Conservation (phyloP, 1,140 invertebrate genomes). For the Nixonia krombeini region DNA sequence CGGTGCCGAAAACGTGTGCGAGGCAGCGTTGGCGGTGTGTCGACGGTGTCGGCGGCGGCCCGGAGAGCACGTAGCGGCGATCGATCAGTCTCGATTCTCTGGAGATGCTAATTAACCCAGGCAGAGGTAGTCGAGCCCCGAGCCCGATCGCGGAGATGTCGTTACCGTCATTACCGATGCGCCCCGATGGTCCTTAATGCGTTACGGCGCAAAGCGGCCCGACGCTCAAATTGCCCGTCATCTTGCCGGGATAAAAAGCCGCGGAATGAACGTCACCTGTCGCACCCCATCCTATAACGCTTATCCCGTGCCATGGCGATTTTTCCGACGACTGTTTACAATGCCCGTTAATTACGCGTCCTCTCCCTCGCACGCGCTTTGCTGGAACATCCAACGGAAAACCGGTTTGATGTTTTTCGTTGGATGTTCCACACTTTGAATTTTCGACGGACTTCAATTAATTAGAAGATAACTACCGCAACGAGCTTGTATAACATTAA, state of each 20-base stretch:
- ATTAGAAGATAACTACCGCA: no score
- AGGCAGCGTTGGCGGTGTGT: no score
- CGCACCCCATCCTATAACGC: neutral
- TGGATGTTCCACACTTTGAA: no score
- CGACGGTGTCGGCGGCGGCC: neutral
- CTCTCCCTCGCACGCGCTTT: no score
- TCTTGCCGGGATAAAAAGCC: slow-evolving; percentile 12
- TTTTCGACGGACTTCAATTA: no score
- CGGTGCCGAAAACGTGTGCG: no score
- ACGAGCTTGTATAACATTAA: no score
- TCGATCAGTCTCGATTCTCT: slow-evolving; percentile 50
- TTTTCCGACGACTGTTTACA: neutral
- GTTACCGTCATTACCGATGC: slow-evolving; percentile 40
- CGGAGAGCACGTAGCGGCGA: slow-evolving; percentile 28
- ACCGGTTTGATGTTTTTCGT: neutral
- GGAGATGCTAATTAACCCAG: slow-evolving; percentile 50
- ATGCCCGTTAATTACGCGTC: no score
- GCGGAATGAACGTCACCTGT: slow-evolving; percentile 1
- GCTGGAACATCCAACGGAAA: no score
- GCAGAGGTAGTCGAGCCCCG: slow-evolving; percentile 30
- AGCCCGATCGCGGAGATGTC: slow-evolving; percentile 46
- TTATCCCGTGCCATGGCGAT: neutral
- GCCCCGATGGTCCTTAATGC: slow-evolving; percentile 30
- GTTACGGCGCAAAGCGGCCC: slow-evolving; percentile 16
- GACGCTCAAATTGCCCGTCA: slow-evolving; percentile 22